Base-by-base conservation (phyloP, 2,797 vertebrate genomes). In the Octomys mimax region DNA sequence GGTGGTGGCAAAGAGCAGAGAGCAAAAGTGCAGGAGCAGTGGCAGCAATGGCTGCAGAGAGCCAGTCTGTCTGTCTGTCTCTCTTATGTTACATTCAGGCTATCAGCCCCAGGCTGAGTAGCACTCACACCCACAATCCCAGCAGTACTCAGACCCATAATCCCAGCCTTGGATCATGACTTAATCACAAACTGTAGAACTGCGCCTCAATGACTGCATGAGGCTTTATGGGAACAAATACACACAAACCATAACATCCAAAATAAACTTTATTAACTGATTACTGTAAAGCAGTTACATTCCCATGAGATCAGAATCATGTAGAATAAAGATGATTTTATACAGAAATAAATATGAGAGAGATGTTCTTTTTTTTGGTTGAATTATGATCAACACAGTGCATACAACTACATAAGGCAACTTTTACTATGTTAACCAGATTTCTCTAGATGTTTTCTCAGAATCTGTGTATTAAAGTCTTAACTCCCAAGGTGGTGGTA, bases 261-360 rank as follows among this genome's bases (percentile, higher is more conserved):
- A 82, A 68, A 78, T 95, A 59, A 94, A 61, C 14, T 70, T 78
- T 78, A 49, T 83, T 6, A 33, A 79, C 2, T 73, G 54, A 95
- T 68, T 83, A 80, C 18, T 62, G 92, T 88, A 71, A 94, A 91
- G 36, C 62, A 57, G 24, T 39, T 39, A 59, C 26, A 13, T 59
- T 90, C 91, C 84, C 89, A 4, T 94, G 87, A 82, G 24, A 82
- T 89, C 11, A 80, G 39, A 4, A 21, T 52, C 6, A 11, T 9
- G 33, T 10, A 57, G 14, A 75, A 13, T 62, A 3, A 52, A 87
- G 68, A 71, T 92, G 18, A 42, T 77, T 94, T 96, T 75, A 85
- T 91, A 75, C n/a, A 96, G 68, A 97, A 96, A 96, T 83, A 5
- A 59, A 96, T 91, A 82, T 26, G 64, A 95, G 26, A 1, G 31